Percentiles rank a stretch among this genome's conserved stretches.
Evolutionary conservation across 2,797 vertebrate genomes (phyloP).

Genomic region (Scleropages formosus): DNA sequence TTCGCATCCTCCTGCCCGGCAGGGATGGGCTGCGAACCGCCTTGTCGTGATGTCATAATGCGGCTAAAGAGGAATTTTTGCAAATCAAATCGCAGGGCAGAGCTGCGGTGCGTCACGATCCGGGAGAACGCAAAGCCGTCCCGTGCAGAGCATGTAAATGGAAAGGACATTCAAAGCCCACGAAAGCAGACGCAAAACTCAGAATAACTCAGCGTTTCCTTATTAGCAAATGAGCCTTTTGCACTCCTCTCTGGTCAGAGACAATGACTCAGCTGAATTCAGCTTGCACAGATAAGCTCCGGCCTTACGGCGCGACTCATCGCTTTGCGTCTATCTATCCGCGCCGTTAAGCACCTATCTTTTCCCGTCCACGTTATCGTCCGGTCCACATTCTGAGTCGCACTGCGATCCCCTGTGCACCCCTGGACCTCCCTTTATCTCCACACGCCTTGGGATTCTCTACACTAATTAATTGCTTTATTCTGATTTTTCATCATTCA

Average conservation of each 20-base stretch:
- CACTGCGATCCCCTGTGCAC: background rate
- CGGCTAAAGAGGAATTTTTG: background rate
- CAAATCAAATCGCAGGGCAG: background rate
- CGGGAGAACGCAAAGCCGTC: constrained; percentile 8
- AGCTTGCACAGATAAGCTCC: constrained; percentile 23
- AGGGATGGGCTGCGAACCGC: constrained; percentile 23
- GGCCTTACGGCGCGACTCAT: constrained; percentile 39
- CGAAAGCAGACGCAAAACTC: background rate
- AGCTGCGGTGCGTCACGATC: background rate
- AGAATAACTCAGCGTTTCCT: background rate
- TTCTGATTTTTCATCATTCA: constrained; percentile 21
- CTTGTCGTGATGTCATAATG: constrained; percentile 2
- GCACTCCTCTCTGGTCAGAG: background rate
- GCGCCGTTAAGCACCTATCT: background rate
- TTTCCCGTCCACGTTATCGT: background rate
- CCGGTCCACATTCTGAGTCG: background rate
- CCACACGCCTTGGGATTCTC: constrained; percentile 16
- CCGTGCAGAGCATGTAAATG: background rate
- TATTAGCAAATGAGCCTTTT: background rate
- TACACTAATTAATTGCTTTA: constrained; percentile 40
- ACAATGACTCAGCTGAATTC: constrained; percentile 34
- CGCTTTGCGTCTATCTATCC: background rate
- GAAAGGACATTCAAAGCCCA: background rate
- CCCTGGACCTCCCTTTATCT: constrained; percentile 27
- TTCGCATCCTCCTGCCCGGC: constrained; percentile 24